Evolutionary conservation across 2,797 vertebrate species (phyloP).

Genomic region (Orestias chungarensis): DNA sequence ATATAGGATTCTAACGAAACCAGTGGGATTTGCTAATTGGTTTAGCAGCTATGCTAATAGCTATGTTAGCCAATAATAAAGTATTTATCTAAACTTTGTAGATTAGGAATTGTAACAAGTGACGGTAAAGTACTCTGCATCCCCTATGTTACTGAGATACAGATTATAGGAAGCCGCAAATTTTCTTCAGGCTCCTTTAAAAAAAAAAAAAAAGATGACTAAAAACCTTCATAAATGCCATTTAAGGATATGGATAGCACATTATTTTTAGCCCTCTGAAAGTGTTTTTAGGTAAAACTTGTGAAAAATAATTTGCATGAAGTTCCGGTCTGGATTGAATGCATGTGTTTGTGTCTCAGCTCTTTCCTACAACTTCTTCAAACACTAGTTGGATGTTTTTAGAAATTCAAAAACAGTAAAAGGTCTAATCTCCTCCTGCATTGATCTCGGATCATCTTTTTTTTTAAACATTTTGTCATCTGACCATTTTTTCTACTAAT

Average conservation of each 20-base stretch:
- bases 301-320: constrained; percentile 1
- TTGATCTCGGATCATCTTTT: not conserved
- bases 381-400: not conserved
- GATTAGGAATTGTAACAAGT: no score
- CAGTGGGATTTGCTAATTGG: no score
- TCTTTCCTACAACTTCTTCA: no score
- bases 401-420: not conserved
- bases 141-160: no score
- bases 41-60: no score
- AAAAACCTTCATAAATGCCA: no score
- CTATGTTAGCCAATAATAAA: no score
- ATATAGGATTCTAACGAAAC: no score
- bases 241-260: no score
- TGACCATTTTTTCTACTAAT: not conserved
- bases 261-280: not conserved
- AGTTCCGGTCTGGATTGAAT: not conserved
- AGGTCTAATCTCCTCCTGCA: not conserved
- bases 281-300: not conserved
- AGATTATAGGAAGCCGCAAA: not conserved
- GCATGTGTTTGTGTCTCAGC: not conserved
- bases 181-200: not conserved
- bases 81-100: no score
- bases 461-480: not conserved
- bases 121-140: no score
- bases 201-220: no score